These are phyloP conservation scores for Orycteropus afer DNA, from an alignment of 2,113 vertebrate species.

Conservation along the genomic window DNA sequence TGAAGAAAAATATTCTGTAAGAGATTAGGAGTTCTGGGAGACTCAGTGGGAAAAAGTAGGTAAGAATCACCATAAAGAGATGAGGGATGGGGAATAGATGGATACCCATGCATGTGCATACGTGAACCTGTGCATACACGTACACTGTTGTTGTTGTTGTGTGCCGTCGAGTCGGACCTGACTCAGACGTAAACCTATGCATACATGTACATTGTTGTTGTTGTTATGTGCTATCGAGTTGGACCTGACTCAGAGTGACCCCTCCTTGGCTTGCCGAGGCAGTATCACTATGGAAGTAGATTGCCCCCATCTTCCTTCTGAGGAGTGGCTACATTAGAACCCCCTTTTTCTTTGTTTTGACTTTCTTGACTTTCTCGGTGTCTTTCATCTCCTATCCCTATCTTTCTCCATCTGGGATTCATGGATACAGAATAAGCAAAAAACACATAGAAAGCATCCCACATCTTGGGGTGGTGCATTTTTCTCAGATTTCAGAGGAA, in stretches of 20 bases:
- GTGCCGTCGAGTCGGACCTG: too few species aligned
- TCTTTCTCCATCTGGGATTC: neutral
- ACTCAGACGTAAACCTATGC: too few species aligned
- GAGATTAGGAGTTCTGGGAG: neutral
- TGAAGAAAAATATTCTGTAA: neutral
- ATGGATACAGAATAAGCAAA: too few species aligned
- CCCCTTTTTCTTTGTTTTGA: neutral
- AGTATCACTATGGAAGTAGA: too few species aligned
- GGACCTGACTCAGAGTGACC: too few species aligned
- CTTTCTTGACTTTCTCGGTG: neutral
- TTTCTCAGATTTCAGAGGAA: neutral
- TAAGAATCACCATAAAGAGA: neutral
- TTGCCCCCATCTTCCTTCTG: too few species aligned
- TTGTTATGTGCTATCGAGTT: too few species aligned
- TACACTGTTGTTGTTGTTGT: too few species aligned
- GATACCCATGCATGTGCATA: fast-evolving
- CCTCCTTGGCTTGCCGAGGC: too few species aligned
- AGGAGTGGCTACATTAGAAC: neutral
- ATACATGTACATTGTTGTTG: too few species aligned
- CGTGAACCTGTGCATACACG: too few species aligned
- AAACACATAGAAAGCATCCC: neutral
- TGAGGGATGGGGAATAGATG: neutral
- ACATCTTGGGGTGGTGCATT: neutral
- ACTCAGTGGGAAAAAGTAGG: neutral
- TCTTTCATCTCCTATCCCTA: neutral